A percentile compares a stretch with the other conserved stretches of the same genome.
phyloP scores from a whole-genome alignment of 2,113 vertebrate species.

The Epinephelus moara region DNA sequence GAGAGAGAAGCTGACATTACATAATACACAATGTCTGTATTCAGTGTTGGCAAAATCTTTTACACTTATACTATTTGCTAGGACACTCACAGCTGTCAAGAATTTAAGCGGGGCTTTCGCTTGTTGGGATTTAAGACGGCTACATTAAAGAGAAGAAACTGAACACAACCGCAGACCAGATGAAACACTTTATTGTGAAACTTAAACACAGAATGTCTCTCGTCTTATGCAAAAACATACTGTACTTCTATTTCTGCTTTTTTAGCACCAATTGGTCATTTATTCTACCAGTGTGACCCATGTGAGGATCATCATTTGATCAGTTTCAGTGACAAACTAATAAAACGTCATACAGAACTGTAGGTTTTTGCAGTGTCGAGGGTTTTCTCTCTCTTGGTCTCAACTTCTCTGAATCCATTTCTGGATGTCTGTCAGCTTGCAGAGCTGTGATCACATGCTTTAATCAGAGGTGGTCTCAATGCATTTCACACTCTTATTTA shows the following conservation, averaged over 20 bases:
- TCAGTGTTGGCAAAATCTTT: neutral
- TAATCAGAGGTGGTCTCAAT: conserved; percentile 6
- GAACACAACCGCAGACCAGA: conserved; percentile 15
- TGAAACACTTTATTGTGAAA: conserved; percentile 15
- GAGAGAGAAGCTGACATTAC: too few relatives aligned
- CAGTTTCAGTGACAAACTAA: neutral
- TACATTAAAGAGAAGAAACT: conserved; percentile 22
- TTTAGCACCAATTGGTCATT: neutral
- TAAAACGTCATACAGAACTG: neutral
- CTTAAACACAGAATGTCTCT: neutral
- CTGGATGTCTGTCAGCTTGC: conserved; percentile 10
- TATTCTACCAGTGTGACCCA: neutral
- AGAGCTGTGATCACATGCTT: conserved; percentile 23
- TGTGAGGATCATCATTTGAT: neutral
- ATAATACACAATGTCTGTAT: neutral
- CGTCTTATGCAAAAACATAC: neutral
- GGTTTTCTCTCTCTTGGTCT: neutral
- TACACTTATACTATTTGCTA: conserved; percentile 9
- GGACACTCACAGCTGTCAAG: conserved; percentile 15
- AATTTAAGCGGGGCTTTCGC: neutral
- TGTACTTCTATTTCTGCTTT: neutral
- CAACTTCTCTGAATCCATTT: conserved; percentile 18
- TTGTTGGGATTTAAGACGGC: conserved; percentile 3
- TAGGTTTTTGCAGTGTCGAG: neutral
- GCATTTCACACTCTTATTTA: conserved; percentile 28